Base-by-base conservation (phyloP, 2,888 invertebrate genomes). In the Endotricha flammealis region DNA sequence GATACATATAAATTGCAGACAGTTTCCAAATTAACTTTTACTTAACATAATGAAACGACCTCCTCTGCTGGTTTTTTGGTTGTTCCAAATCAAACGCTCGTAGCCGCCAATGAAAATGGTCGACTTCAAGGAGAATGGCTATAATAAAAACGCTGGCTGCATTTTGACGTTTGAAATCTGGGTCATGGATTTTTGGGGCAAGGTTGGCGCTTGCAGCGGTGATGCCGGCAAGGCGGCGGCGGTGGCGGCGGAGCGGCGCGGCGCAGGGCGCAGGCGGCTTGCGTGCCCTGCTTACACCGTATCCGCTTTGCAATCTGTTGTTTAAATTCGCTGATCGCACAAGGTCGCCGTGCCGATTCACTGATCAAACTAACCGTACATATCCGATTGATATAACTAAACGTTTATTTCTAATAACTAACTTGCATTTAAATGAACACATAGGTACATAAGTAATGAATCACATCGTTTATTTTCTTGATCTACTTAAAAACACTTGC, bases 171-270 rank as follows among this genome's bases (percentile, higher is more conserved):
- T 58, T 61, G 61, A 57, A 77, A 85, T 81, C 81, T 85, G 67
- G 83, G 85, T 83, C 83, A 80, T 59, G 71, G 74, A 75, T 67
- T 83, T 80, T 81, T 70, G 76, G 82, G 69, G 75, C 85, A 85
- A 86, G 85, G 85, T 81, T 81, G 71, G 52, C 48, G 42, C 52
- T 69, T 75, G 77, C 76, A 72, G 60, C 56, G 52, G 38, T 20
- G 20, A 38, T 37, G 43, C 35, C 33, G 33, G 42, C 36, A 41
- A 45, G 52, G 51, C 46, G 47, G 46, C 54, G 38, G 50, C 50
- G 20, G 3, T 50, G 46, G 56, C 47, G 42, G 48, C 42, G 49
- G 41, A 45, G 36, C 49, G 57, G 52, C 46, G 39, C 29, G 36
- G 41, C 9, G 46, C 45, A 39, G 39, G 38, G 49, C 50, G 49